These are phyloP conservation scores for Syrrhaptes paradoxus DNA, from an alignment of 2,113 vertebrate genomes.

Conservation along the genomic window DNA sequence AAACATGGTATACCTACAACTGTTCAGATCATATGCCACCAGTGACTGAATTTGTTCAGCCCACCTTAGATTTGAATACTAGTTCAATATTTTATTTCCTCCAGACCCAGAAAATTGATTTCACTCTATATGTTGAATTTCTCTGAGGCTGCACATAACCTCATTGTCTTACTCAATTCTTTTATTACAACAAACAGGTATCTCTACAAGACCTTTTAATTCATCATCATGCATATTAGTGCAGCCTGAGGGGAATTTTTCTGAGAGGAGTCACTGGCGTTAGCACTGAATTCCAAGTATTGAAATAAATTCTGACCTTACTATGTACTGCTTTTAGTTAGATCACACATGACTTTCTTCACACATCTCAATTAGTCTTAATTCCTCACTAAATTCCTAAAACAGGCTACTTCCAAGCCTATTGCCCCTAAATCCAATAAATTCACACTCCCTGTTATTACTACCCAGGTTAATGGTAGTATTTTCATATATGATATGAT, in stretches of 20 bases:
- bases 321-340: not conserved
- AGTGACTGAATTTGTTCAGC: not conserved
- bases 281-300: conserved; percentile 38
- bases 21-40: not conserved
- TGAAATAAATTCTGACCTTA: conserved; percentile 45
- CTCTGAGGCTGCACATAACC: not conserved
- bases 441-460: not conserved
- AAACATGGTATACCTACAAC: not conserved
- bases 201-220: not conserved
- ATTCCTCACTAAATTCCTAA: conserved; percentile 45
- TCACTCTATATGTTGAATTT: not conserved
- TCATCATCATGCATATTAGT: not conserved
- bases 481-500: not conserved
- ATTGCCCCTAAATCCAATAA: not conserved
- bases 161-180: not conserved
- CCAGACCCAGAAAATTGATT: not conserved
- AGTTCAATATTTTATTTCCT: conserved; percentile 14
- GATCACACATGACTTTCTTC: conserved; percentile 30
- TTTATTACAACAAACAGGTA: conserved; percentile 18
- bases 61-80: not conserved
- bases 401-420: conserved; percentile 15
- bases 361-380: conserved; percentile 42
- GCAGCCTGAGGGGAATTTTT: not conserved
- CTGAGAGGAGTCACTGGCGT: not conserved
- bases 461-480: not conserved